phyloP scores from a whole-genome alignment of 1,140 invertebrate species.

The Druon quercuslanigerum region DNA sequence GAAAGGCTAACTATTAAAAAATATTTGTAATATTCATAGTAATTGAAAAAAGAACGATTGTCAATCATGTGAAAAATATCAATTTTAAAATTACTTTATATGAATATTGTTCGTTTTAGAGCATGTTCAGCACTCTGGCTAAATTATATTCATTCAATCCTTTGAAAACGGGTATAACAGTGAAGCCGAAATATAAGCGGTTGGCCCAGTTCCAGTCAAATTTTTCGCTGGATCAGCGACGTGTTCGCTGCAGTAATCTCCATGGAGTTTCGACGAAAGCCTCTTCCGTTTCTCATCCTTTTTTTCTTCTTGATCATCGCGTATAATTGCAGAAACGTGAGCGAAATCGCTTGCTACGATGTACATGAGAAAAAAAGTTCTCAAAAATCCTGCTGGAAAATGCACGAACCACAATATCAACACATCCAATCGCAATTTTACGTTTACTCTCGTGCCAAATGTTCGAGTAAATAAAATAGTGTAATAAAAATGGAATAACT shows the following conservation, averaged over 20 bases:
- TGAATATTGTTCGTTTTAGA: neutral
- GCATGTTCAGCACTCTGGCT: constrained; percentile 37
- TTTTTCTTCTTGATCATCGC: constrained; percentile 37
- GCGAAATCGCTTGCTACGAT: constrained; percentile 41
- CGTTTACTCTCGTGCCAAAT: constrained; percentile 18
- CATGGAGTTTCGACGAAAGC: constrained; percentile 43
- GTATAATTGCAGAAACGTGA: constrained; percentile 38
- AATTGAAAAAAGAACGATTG: neutral
- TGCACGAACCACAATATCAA: constrained; percentile 16
- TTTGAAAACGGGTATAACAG: constrained; percentile 46
- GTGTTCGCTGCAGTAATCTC: constrained; percentile 39
- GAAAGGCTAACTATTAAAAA: no score
- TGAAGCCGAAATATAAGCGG: constrained; percentile 24
- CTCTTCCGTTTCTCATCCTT: constrained; percentile 3
- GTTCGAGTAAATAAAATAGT: constrained; percentile 21
- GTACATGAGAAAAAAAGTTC: constrained; percentile 25
- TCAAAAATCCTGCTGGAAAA: neutral
- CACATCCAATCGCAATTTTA: constrained; percentile 28
- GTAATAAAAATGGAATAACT: neutral
- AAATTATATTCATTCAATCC: constrained; percentile 47
- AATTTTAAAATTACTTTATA: constrained; percentile 10
- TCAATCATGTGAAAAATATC: neutral
- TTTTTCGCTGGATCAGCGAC: constrained; percentile 40
- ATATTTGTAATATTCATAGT: no score
- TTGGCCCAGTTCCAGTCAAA: constrained; percentile 48